Conservation (phyloP, 2,113 vertebrate genomes). For the Dasyurus viverrinus region DNA sequence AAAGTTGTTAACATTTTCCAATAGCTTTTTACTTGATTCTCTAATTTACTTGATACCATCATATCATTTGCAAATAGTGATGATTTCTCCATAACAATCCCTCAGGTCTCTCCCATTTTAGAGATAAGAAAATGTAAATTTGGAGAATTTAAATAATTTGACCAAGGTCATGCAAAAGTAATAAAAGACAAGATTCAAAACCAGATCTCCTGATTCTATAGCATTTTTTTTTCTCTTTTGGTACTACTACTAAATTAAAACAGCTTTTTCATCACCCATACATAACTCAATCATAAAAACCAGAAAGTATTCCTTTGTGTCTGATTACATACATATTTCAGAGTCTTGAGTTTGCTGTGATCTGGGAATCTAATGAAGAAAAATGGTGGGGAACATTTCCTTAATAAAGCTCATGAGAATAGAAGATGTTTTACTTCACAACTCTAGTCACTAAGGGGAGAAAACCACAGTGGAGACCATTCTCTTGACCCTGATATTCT, state of each 20-base stretch:
- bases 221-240: neutral
- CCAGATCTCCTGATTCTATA: neutral
- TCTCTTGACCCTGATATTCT: neutral
- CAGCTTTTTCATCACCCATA: neutral
- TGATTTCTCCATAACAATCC: neutral
- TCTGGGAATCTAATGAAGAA: neutral
- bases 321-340: neutral
- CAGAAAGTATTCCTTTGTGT: neutral
- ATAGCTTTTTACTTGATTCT: no score
- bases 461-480: conserved; percentile 1
- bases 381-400: neutral
- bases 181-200: neutral
- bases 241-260: neutral
- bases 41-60: no score
- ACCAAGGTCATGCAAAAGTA: neutral
- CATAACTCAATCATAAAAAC: neutral
- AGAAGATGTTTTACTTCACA: neutral
- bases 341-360: neutral
- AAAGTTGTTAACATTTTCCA: no score
- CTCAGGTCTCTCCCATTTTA: neutral
- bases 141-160: neutral
- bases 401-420: conserved; percentile 23
- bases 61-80: no score
- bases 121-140: neutral
- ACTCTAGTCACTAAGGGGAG: neutral